Percentiles rank a stretch among this genome's conserved stretches.
Conservation (phyloP, 2,113 vertebrate species). For the Ramphastos sulfuratus region DNA sequence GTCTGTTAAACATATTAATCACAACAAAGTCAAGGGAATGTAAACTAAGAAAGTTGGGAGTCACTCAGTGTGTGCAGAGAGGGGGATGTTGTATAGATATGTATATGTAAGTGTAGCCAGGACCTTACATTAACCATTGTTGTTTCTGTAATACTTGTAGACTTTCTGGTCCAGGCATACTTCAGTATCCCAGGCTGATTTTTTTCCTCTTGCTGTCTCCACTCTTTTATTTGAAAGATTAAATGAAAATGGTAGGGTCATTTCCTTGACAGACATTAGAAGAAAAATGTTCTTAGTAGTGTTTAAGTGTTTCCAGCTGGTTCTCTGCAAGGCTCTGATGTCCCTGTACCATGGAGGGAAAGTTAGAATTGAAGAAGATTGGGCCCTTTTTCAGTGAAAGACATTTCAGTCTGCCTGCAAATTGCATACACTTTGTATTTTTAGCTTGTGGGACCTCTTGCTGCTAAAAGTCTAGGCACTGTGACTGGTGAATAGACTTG, state of each 20-base stretch:
- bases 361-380: background rate
- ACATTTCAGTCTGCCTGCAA: background rate
- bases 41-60: background rate
- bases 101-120: no score
- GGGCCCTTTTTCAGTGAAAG: background rate
- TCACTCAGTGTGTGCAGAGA: background rate
- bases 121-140: background rate
- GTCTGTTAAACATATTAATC: background rate
- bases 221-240: background rate
- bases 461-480: background rate
- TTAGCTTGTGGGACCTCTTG: background rate
- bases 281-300: background rate
- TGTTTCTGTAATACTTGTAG: background rate
- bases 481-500: background rate
- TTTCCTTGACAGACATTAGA: background rate
- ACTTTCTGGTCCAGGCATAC: background rate
- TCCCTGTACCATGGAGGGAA: background rate
- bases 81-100: background rate
- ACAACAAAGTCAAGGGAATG: background rate
- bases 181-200: background rate
- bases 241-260: background rate
- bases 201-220: background rate
- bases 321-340: background rate
- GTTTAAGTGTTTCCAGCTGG: background rate
- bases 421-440: background rate